Evolutionary conservation across 2,113 vertebrate species (phyloP), one percentile per base, ranked within the genome.

Genomic region (Cololabis saira): DNA sequence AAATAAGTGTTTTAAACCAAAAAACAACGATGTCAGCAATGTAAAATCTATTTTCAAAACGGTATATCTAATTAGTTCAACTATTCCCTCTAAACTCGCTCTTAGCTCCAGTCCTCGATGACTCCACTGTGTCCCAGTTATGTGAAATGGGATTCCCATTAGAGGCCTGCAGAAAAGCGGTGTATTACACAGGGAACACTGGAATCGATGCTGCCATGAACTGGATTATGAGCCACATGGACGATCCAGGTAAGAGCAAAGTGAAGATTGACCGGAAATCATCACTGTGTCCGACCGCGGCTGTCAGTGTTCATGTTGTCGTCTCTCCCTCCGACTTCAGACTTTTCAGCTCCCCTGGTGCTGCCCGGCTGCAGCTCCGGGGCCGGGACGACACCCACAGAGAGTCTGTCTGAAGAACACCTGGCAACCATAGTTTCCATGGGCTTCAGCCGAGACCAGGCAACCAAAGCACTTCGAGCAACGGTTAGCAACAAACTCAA

Each of bases 201-300:
- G 98, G 98, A 62, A 96, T 95, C 0, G 98, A 99, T 74, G 93
- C 96, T 0, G 97, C 97, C 89, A 98, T 98, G 96, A 99, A 97
- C 82, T 99, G 97, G 98, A 95, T 97, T 81, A 99, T 99, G 96
- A 93, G 96, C 1, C 98, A 99, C 71, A 98, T 99, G 95, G 96
- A 99, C 0, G 98, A 99, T 90, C 95, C 98, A 92, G 98, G 98
- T 99, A 93, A 4, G 69, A 52, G 24, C 59, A 73, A 33, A 18
- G 10, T 17, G 17, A 12, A 44, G 13, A 21, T 61, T 63, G 6
- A 44, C 9, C 21, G 45, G 33, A 13, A 45, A 50, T 56, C 6
- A 13, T 45, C 11, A 3, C 2, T 33, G 22, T 27, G 3, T 43
- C 15, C 47, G 41, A 17, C 27, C 5, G 11, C 44, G 47, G 2